Percentiles rank a stretch among this genome's conserved stretches.
Conservation (phyloP, 2,888 invertebrate genomes). For the Piscicola geometra region DNA sequence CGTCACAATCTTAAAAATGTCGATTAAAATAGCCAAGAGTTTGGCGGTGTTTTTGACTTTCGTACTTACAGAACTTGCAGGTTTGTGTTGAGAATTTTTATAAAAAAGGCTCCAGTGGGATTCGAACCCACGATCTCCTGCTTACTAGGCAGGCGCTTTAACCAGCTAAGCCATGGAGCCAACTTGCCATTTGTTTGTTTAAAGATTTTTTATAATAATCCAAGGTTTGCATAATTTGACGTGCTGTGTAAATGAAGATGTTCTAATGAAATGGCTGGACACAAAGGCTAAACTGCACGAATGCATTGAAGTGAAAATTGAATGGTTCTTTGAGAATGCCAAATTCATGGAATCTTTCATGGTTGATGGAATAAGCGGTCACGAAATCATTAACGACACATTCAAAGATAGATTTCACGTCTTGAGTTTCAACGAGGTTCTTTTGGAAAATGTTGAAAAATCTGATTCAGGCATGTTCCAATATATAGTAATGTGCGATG, state of each 20-base stretch:
- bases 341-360: not conserved
- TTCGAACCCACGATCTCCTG: slow-evolving; percentile 12
- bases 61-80: too few species aligned
- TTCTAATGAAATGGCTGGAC: not conserved
- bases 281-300: not conserved
- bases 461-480: not conserved
- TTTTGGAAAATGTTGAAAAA: not conserved
- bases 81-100: not conserved
- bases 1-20: not conserved
- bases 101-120: slow-evolving; percentile 10
- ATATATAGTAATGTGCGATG: not conserved
- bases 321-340: not conserved
- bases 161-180: not conserved
- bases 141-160: slow-evolving; percentile 12
- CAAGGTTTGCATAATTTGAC: not conserved
- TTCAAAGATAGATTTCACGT: not conserved
- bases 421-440: not conserved
- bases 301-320: not conserved
- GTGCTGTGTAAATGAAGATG: not conserved
- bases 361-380: not conserved
- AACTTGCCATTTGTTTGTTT: not conserved
- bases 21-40: not conserved
- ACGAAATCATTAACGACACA: not conserved
- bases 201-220: not conserved
- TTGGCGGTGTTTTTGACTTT: too few species aligned